Evolutionary conservation across 1,140 invertebrate genomes (phyloP).

Genomic region (Pseudachorutes palmiensis): DNA sequence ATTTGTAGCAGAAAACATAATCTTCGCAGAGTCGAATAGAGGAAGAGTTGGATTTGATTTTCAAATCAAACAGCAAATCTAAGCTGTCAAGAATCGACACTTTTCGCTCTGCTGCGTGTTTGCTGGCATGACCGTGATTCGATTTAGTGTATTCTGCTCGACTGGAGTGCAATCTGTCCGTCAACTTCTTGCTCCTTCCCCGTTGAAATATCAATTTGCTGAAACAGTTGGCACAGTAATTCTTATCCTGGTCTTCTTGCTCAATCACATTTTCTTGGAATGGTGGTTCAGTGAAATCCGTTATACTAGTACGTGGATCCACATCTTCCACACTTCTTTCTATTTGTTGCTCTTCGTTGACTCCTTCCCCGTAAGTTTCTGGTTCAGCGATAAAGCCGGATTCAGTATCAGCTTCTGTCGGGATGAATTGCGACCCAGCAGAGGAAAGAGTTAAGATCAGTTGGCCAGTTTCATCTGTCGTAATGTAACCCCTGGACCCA

Average conservation of each 20-base stretch:
- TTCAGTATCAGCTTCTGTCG: background rate
- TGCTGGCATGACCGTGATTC: background rate
- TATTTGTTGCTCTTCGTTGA: no score
- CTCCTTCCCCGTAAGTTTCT: no score
- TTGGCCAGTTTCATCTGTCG: background rate
- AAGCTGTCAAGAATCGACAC: background rate
- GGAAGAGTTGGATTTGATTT: background rate
- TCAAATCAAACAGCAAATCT: background rate
- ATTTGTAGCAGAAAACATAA: background rate
- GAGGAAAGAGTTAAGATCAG: background rate
- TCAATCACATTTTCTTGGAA: background rate
- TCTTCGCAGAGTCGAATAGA: constrained; percentile 3
- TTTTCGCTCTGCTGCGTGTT: background rate
- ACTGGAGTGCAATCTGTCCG: background rate
- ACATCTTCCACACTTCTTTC: background rate
- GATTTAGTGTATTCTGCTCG: background rate
- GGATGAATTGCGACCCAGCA: background rate
- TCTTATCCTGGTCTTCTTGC: background rate
- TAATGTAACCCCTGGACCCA: background rate
- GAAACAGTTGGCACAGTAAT: background rate
- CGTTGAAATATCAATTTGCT: background rate
- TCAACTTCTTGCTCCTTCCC: background rate
- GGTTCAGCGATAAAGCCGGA: no score
- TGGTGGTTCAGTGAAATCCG: background rate
- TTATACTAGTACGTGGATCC: background rate